Base-by-base conservation (phyloP, 1,140 invertebrate genomes). In the Drosophila erecta region DNA sequence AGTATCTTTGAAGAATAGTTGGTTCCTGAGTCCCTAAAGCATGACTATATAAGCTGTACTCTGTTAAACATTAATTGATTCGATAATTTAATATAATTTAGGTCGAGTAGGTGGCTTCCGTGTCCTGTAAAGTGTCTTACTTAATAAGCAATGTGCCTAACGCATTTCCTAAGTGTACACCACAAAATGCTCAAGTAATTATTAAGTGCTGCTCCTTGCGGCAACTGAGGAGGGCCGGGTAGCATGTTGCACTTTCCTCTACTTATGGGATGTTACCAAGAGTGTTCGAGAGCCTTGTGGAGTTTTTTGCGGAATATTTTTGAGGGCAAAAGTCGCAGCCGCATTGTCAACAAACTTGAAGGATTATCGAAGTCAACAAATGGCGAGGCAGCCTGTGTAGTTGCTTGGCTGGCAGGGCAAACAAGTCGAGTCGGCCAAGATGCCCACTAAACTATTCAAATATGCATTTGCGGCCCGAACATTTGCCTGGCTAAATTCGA, bases 291-390 rank as follows among this genome's bases (percentile, higher is more conserved):
- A 43, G 51, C 60, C 80, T 76, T 80, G 66, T 85, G 66, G 58
- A 59, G 59, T 56, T 81, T 70, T 81, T 58, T 75, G 71, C 55
- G 83, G 56, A 75, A 86, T 79, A 72, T 83, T 87, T 90, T 90
- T 90, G 81, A 90, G 86, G 76, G 61, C 81, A 90, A 81, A 90
- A 74, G 86, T 79, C 78, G 78, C 73, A 64, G 83, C 69, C 89
- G 83, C 66, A 87, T 77, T 80, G 83, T 87, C 87, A 90, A 90
- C 81, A 90, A 87, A 90, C 81, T 90, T 90, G 87, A 90, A 58
- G 79, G 87, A 87, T 90, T 90, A 90, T 83, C 83, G 87, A 74
- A 86, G 87, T 90, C 87, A 90, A 90, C 87, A 90, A 61, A 80
- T 56, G 67, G 61, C 64, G 50, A 57, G 60, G 59, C 51, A 62